Evolutionary conservation across 2,113 vertebrate species (phyloP), one percentile per base, ranked within the genome.

Genomic region (Gymnobelideus leadbeateri): DNA sequence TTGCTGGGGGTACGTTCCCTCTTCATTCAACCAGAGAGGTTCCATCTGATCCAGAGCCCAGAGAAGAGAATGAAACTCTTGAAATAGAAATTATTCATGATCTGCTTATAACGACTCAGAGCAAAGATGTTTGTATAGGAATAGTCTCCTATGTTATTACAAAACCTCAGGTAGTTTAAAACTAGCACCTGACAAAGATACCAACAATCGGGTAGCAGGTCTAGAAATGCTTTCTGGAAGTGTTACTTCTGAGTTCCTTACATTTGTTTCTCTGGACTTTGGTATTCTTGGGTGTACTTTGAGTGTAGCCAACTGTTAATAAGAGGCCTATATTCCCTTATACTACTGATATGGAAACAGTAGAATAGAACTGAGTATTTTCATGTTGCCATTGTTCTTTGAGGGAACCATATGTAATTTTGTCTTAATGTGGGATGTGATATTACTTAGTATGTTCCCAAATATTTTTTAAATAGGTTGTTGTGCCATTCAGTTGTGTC

Each of bases 301-400:
- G 21, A 54, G 53, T 24, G 24, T 24, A 23, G 0, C 21, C 53
- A 24, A 24, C 21, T 54, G 54, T 25, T 55, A 8, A 24, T 68
- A 11, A 68, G 31, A 68, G 10, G 12, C 3, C 57, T 37, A 37
- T 68, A 68, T 68, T 68, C 31, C 31, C 31, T 68, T 68, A 68
- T 68, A 31, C 28, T 37, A 68, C 11, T 37, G 57, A 68, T 37
- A 14, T 37, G 31, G 31, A 68, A 68, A 68, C 12, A 94, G 68
- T 52, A 95, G 93, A 96, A 93, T 14, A 92, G 57, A 93, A 97
- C 24, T 90, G n/a, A n/a, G 26, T 49, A 95, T 31, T 91, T 93
- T 91, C 89, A 28, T 25, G 43, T n/a, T 92, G 91, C 52, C 84
- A 50, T 91, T 94, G 51, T 91, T 95, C 37, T 77, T n/a, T n/a